Percentiles rank a stretch among this genome's conserved stretches.
Conservation (phyloP, 1,140 invertebrate species). For the Epicauta chinensis region DNA sequence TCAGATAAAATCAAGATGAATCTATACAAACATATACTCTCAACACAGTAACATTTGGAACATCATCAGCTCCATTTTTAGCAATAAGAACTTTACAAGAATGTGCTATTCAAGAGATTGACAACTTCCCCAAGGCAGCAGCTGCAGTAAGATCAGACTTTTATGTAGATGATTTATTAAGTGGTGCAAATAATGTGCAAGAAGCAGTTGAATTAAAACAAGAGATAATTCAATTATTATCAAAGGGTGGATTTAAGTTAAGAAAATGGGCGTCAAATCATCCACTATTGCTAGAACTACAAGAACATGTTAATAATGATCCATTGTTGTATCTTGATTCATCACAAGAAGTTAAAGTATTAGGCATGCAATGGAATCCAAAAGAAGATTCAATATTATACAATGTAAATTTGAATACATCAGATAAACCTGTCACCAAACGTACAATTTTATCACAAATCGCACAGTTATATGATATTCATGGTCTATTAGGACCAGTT, state of each 20-base stretch:
- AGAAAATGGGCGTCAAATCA: constrained; percentile 36
- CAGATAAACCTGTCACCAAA: constrained; percentile 11
- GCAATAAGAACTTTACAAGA: no score
- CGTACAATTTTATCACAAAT: constrained; percentile 17
- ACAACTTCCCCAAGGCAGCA: no score
- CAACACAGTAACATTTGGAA: no score
- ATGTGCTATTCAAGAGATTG: no score
- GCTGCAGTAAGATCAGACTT: no score
- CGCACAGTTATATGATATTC: constrained; percentile 22
- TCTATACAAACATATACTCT: no score
- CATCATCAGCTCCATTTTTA: no score
- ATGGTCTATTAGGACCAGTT: constrained; percentile 19
- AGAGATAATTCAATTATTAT: no score
- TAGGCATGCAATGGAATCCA: constrained; percentile 15
- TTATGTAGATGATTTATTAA: no score
- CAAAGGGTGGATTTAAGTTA: constrained; percentile 35
- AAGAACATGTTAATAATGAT: neutral
- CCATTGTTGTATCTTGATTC: neutral
- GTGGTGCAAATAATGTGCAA: no score
- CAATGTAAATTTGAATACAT: neutral
- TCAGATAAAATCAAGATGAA: no score
- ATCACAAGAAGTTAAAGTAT: constrained; percentile 13
- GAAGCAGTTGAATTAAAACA: no score
- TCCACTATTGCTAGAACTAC: neutral
- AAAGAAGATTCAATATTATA: constrained; percentile 7